Conservation (phyloP, 2,113 vertebrate species). For the Mixornis gularis region DNA sequence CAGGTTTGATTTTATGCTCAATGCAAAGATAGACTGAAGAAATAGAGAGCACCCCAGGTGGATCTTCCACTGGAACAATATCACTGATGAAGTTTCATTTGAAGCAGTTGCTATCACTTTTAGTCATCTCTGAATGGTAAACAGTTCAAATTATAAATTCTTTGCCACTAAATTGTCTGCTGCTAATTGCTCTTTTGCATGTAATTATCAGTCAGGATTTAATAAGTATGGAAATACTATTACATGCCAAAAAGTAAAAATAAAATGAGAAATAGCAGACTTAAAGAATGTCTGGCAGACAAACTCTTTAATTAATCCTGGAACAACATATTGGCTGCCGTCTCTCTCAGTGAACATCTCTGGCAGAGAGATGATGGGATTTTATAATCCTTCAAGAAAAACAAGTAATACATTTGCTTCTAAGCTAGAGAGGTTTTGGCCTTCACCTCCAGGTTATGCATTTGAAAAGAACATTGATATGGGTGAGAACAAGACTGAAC, state of each 20-base stretch:
- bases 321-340: not conserved
- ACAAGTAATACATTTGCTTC: not conserved
- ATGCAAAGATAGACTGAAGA: conserved; percentile 38
- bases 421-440: not conserved
- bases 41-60: conserved; percentile 51
- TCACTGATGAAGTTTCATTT: conserved; percentile 51
- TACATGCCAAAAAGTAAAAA: conserved; percentile 59
- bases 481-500: not conserved
- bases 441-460: not conserved
- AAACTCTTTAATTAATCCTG: conserved; percentile 54
- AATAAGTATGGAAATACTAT: conserved; percentile 59
- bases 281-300: conserved; percentile 52
- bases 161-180: conserved; percentile 64
- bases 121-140: conserved; percentile 65
- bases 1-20: conserved; percentile 40
- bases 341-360: conserved; percentile 7
- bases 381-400: conserved; percentile 19
- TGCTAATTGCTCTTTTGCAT: conserved; percentile 64
- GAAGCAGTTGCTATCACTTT: conserved; percentile 58
- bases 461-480: not conserved
- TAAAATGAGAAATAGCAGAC: conserved; percentile 44
- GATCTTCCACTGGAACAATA: conserved; percentile 55
- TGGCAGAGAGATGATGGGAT: not conserved
- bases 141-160: conserved; percentile 64
- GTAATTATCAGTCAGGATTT: conserved; percentile 46